These are phyloP conservation scores for Pristionchus arcanus DNA, from an alignment of 2,888 invertebrate species.

Conservation along the genomic window DNA sequence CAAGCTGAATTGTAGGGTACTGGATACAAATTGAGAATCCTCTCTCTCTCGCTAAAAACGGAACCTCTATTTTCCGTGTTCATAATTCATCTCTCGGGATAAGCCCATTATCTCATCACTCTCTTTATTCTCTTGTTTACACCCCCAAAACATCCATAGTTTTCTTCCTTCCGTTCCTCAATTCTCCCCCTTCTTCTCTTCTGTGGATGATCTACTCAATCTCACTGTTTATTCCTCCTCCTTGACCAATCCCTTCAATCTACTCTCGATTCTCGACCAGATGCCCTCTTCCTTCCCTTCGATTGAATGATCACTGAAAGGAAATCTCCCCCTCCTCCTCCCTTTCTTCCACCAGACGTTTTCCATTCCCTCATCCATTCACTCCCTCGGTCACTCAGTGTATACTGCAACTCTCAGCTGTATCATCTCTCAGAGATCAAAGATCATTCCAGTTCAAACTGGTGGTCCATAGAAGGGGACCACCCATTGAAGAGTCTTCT, in stretches of 20 bases:
- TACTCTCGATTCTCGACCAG: not conserved
- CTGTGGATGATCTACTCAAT: conserved; percentile 22
- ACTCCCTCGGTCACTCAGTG: not conserved
- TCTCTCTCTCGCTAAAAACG: not conserved
- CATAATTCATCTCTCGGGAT: not conserved
- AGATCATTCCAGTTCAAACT: not conserved
- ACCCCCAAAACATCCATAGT: not conserved
- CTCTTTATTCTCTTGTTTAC: conserved; percentile 19
- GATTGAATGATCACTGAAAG: conserved; percentile 10
- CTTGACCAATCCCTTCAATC: conserved; percentile 9
- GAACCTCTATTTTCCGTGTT: not conserved
- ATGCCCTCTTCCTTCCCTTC: not conserved
- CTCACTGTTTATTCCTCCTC: not conserved
- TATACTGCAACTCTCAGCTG: conserved; percentile 6
- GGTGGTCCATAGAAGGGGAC: not conserved
- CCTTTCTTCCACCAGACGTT: conserved; percentile 8
- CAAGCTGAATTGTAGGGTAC: not conserved
- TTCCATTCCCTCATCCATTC: conserved; percentile 13
- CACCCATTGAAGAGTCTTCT: conserved; percentile 9
- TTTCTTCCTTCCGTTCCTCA: not conserved
- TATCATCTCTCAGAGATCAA: not conserved
- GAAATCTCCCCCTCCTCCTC: conserved; percentile 13
- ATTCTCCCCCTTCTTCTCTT: not conserved
- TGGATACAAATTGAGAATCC: not conserved
- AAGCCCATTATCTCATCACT: conserved; percentile 45